phyloP scores from a whole-genome alignment of 2,113 vertebrate species.

The Danionella cerebrum region DNA sequence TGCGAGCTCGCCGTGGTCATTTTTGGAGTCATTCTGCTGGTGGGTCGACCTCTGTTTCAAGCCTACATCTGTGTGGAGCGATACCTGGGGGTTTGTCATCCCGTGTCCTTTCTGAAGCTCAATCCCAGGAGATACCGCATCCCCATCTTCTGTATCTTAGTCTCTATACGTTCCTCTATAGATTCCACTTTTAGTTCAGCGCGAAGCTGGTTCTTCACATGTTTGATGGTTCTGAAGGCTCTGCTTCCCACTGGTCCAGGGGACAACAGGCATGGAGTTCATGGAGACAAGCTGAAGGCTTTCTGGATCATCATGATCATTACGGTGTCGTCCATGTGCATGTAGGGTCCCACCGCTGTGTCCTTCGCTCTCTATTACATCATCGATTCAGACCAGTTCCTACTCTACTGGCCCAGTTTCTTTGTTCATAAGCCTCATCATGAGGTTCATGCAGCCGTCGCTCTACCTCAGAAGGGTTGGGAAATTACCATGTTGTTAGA shows the following conservation, averaged over 20 bases:
- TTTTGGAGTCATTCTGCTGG: background rate
- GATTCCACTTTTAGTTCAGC: background rate
- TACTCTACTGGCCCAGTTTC: background rate
- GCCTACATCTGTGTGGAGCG: conserved; percentile 27
- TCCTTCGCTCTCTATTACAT: background rate
- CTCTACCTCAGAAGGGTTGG: conserved; percentile 18
- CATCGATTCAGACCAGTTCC: background rate
- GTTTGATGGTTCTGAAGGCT: conserved; percentile 22
- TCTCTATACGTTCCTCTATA: background rate
- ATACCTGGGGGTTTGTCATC: conserved; percentile 19
- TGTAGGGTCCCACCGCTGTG: background rate
- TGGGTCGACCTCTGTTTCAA: conserved; percentile 14
- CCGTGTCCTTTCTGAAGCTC: conserved; percentile 17
- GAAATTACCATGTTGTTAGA: background rate
- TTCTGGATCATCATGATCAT: conserved; percentile 16
- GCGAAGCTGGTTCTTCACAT: conserved; percentile 1
- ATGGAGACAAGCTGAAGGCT: conserved; percentile 19
- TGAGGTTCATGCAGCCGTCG: conserved; percentile 5
- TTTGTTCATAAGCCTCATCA: background rate
- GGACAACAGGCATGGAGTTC: background rate
- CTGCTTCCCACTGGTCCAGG: conserved; percentile 3
- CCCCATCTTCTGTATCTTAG: too few species aligned
- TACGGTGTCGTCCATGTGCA: background rate
- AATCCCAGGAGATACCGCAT: conserved; percentile 7
- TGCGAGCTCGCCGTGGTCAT: background rate